These are phyloP conservation scores for Rhaphigaster nebulosa DNA, from an alignment of 2,888 invertebrate species.

Conservation along the genomic window DNA sequence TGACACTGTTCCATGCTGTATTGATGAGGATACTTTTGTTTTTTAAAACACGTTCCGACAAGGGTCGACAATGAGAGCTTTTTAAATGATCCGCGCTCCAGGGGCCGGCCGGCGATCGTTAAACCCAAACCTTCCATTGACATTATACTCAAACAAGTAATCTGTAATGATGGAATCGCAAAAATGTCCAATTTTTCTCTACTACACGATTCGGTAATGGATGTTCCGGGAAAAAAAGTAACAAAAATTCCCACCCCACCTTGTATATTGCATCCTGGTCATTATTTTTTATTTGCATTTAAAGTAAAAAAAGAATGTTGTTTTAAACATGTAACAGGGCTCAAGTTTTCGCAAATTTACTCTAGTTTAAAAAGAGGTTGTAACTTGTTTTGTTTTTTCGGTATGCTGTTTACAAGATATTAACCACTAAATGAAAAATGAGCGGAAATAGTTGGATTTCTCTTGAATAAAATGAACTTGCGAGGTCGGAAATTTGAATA, in stretches of 20 bases:
- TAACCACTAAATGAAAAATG: too few relatives aligned
- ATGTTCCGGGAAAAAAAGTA: background rate
- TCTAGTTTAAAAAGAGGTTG: too few relatives aligned
- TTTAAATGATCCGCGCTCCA: slow-evolving; percentile 1
- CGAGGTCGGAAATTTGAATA: too few relatives aligned
- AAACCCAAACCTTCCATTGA: slow-evolving; percentile 37
- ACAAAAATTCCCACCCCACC: background rate
- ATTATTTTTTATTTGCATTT: background rate
- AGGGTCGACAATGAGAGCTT: slow-evolving; percentile 41
- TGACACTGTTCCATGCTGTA: slow-evolving; percentile 55
- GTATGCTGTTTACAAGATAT: too few relatives aligned
- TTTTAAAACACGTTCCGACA: slow-evolving; percentile 51
- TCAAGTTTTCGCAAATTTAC: too few relatives aligned
- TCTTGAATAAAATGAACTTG: too few relatives aligned
- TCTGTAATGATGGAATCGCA: slow-evolving; percentile 41
- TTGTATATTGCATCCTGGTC: background rate
- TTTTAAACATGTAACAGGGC: background rate
- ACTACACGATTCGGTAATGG: slow-evolving; percentile 2
- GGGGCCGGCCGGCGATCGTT: slow-evolving; percentile 1
- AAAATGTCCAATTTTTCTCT: slow-evolving; percentile 52
- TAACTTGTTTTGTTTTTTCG: too few relatives aligned
- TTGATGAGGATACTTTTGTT: slow-evolving; percentile 56
- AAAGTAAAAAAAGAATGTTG: background rate
- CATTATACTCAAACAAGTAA: slow-evolving; percentile 45
- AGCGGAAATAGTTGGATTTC: too few relatives aligned